Evolutionary conservation across 2,113 vertebrate species (phyloP).

Genomic region (Sus scrofa): T2T-Sscrofa CM000812.6:82362501-82363000

Average conservation of each 20-base stretch:
- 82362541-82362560: constrained; percentile 57
- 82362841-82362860: too few species aligned
- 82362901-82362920: too few species aligned
- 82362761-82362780: neutral
- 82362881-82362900: too few species aligned
- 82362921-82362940: too few species aligned
- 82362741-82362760: neutral
- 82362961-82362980: too few species aligned
- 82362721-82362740: neutral
- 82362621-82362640: neutral
- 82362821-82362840: too few species aligned
- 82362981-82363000: too few species aligned
- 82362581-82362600: neutral
- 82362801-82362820: too few species aligned
- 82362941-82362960: too few species aligned
- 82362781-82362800: too few species aligned
- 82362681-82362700: too few species aligned
- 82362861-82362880: too few species aligned
- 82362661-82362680: neutral
- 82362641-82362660: constrained; percentile 49
- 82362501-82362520: neutral
- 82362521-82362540: neutral
- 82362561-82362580: constrained; percentile 13
- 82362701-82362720: neutral
- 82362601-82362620: neutral